Evolutionary conservation across 2,113 vertebrate species (phyloP).

Genomic region (western clawed frog (Xenopus tropicalis)): UCB_Xtro_10.0 CM004446.2:140921001-140921500

Average conservation of each 20-base stretch:
- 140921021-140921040: no score
- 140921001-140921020: no score
- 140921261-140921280: slow-evolving; percentile 71
- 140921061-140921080: slow-evolving; percentile 69
- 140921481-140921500: not conserved
- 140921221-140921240: slow-evolving; percentile 92
- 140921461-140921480: slow-evolving; percentile 18
- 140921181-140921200: slow-evolving; percentile 86
- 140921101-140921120: slow-evolving; percentile 89
- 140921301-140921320: slow-evolving; percentile 92
- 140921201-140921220: slow-evolving; percentile 82
- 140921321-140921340: slow-evolving; percentile 72
- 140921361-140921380: slow-evolving; percentile 55
- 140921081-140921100: slow-evolving; percentile 78
- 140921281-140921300: slow-evolving; percentile 79
- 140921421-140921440: slow-evolving; percentile 78
- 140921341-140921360: slow-evolving; percentile 65
- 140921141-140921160: slow-evolving; percentile 90
- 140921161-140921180: slow-evolving; percentile 94
- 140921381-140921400: slow-evolving; percentile 79
- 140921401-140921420: slow-evolving; percentile 86
- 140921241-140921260: slow-evolving; percentile 97
- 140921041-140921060: no score
- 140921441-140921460: slow-evolving; percentile 56
- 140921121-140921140: slow-evolving; percentile 73